These are phyloP conservation scores for Actinia equina DNA, from an alignment of 64 coral and sea anemone genomes.

Conservation along the genomic window DNA sequence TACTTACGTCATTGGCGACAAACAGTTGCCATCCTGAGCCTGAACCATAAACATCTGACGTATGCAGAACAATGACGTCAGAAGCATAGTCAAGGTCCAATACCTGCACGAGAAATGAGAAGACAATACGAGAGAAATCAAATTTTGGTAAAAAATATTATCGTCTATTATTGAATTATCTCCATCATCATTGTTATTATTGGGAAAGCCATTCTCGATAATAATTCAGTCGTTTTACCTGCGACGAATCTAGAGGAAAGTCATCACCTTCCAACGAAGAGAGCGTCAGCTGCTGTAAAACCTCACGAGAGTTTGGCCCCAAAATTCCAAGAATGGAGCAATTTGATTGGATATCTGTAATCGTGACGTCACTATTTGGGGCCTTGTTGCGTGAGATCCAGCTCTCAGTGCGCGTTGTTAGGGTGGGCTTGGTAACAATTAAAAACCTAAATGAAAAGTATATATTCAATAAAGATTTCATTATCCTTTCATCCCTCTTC, in stretches of 20 bases:
- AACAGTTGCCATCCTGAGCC: not conserved
- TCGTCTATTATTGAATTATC: too few relatives aligned
- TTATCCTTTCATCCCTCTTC: too few relatives aligned
- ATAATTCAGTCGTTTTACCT: conserved; percentile 8
- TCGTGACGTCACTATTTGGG: conserved; percentile 30
- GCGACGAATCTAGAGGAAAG: conserved; percentile 28
- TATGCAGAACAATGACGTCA: not conserved
- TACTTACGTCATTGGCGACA: not conserved
- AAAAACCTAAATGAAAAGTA: conserved; percentile 21
- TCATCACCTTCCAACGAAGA: conserved; percentile 16
- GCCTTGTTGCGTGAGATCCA: conserved; percentile 30
- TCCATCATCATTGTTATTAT: too few relatives aligned
- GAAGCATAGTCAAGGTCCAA: conserved; percentile 1
- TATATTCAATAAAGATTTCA: not conserved
- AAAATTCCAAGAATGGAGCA: conserved; percentile 48
- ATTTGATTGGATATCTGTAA: conserved; percentile 46
- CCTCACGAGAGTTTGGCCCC: conserved; percentile 47
- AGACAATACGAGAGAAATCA: too few relatives aligned
- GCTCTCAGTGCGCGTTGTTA: conserved; percentile 13
- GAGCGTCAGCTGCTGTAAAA: conserved; percentile 44
- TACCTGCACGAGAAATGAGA: not conserved
- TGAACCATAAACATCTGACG: not conserved
- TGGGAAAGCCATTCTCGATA: not conserved
- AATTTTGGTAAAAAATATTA: too few relatives aligned
- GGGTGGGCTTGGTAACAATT: conserved; percentile 28